These are phyloP conservation scores for Coranthus polyacanthus DNA, from an alignment of 2,797 vertebrate genomes.

Conservation along the genomic window DNA sequence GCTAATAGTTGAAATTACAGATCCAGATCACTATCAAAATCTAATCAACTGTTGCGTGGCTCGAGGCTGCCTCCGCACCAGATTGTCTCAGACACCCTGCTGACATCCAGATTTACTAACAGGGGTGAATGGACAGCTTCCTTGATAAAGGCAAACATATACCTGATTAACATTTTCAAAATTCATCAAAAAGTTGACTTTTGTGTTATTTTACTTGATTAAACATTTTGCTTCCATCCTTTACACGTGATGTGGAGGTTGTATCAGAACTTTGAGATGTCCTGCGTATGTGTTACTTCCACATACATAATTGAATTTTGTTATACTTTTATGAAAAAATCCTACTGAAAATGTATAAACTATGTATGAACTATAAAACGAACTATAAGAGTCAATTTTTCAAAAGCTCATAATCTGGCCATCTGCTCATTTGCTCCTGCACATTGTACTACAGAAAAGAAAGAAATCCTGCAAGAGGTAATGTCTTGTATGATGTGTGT, in stretches of 20 bases:
- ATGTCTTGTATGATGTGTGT: conserved; percentile 13
- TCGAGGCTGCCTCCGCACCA: conserved; percentile 37
- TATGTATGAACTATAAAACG: too few relatives aligned
- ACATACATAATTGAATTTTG: background rate
- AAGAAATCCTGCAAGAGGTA: conserved; percentile 1
- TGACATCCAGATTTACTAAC: conserved; percentile 38
- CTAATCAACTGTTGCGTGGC: conserved; percentile 62
- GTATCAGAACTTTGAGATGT: background rate
- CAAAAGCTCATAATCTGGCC: background rate
- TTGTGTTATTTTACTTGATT: background rate
- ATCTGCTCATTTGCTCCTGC: background rate
- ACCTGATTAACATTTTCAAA: conserved; percentile 8
- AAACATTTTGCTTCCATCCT: background rate
- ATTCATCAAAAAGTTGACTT: background rate
- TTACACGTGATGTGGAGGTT: background rate
- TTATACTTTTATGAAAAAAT: background rate
- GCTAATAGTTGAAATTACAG: conserved; percentile 71
- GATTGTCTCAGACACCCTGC: conserved; percentile 40
- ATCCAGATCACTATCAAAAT: conserved; percentile 75
- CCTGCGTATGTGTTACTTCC: too few relatives aligned
- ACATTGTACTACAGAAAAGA: background rate
- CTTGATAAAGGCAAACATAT: conserved; percentile 1
- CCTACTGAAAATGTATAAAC: background rate
- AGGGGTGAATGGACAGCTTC: conserved; percentile 27
- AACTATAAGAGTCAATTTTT: background rate